Base-by-base conservation (phyloP, 1,140 invertebrate genomes). In the Mylabris phalerata region DNA sequence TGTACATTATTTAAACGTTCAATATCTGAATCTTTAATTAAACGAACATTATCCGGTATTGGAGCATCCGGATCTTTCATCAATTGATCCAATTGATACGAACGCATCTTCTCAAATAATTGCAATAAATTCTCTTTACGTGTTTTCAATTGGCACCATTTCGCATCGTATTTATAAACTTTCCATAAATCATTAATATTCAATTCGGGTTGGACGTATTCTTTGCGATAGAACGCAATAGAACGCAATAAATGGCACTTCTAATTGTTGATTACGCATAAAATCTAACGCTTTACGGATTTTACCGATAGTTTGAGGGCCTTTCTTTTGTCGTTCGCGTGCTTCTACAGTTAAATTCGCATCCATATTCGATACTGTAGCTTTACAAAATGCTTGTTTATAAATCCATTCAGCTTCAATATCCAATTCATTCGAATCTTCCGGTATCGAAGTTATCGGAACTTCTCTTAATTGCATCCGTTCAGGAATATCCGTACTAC, bases 321-420 rank as follows among this genome's bases (percentile, higher is more conserved):
- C 82, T 68, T 73, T 84, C 42, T 70, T 78, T 58, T 75, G 79
- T 64, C 71, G 77, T 60, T 82, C 79, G 51, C 80, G 78, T 0
- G 78, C 77, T 64, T 82, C 80, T n/a, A 55, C 27, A 9, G 62
- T 78, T 40, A 80, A 65, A 62, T 80, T 73, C 0, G 76, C 68
- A 58, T 88, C 89, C 76, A 92, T 89, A 57, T 82, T 79, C 0
- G 92, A 93, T 0, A 95, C 84, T 0, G 88, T 84, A 0, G 85
- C 82, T 57, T 89, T 89, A 56, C 84, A 84, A 77, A 98, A 98
- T 0, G 92, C 94, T 69, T 95, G 88, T 60, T 92, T 89, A 71
- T 95, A 96, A 45, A 99, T 98, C 97, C 97, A 99, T 65, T 95
- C 89, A 0, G 96, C 91, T 76, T 99, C 98, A 54, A 93, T 87